Percentiles rank a stretch among this genome's conserved stretches.
phyloP scores from a whole-genome alignment of 1,140 invertebrate genomes.

The Latrodectus geometricus region DNA sequence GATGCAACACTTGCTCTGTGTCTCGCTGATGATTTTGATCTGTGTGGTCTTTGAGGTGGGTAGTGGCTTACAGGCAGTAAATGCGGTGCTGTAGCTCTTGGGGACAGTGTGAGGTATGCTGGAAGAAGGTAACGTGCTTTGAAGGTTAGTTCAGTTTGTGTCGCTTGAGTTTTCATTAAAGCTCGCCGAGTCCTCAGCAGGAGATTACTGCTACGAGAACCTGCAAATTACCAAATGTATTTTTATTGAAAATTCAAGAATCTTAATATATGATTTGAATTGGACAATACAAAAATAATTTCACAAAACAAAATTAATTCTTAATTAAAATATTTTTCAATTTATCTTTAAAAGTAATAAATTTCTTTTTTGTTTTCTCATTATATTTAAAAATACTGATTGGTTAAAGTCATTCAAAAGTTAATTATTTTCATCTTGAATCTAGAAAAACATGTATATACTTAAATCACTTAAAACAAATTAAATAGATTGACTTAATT shows the following conservation, averaged over 20 bases:
- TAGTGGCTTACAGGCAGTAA: slow-evolving; percentile 28
- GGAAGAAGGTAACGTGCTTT: slow-evolving; percentile 71
- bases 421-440: too few species aligned
- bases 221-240: slow-evolving; percentile 1
- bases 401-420: too few species aligned
- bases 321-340: too few species aligned
- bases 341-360: too few species aligned
- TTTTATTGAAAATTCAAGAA: background rate
- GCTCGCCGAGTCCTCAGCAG: slow-evolving; percentile 47
- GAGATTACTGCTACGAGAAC: background rate
- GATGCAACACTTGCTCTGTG: background rate
- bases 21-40: slow-evolving; percentile 18
- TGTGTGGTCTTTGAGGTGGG: slow-evolving; percentile 35
- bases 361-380: too few species aligned
- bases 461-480: too few species aligned
- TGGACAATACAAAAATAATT: too few species aligned
- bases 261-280: background rate
- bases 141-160: slow-evolving; percentile 82
- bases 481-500: too few species aligned
- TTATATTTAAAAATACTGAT: too few species aligned
- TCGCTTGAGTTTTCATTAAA: slow-evolving; percentile 90
- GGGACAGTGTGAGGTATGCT: slow-evolving; percentile 82
- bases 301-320: too few species aligned
- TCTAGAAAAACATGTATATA: too few species aligned
- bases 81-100: slow-evolving; percentile 72